Percentiles rank a stretch among this genome's conserved stretches.
These are phyloP conservation scores for Astreopora myriophthalma DNA, from an alignment of 64 coral and sea anemone genomes.

Conservation along the genomic window DNA sequence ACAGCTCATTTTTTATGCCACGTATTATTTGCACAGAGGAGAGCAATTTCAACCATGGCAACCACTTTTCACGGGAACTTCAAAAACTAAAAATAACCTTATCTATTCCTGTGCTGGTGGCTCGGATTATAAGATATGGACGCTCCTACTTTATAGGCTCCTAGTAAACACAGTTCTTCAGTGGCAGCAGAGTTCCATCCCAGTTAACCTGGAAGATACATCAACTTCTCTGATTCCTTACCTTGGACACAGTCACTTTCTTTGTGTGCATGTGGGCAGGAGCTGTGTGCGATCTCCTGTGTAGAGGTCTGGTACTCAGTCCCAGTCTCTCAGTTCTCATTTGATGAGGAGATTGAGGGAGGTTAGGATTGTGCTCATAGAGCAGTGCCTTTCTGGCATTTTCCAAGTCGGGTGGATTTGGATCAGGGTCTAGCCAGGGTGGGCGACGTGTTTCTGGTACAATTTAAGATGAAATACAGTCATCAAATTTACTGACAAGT, in stretches of 20 bases:
- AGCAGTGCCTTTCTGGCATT: constrained; percentile 61
- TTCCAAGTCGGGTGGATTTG: constrained; percentile 63
- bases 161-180: too few relatives aligned
- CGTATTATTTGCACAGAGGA: too few relatives aligned
- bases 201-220: neutral
- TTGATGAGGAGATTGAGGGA: neutral
- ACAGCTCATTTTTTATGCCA: too few relatives aligned
- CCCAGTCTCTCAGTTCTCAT: constrained; percentile 35
- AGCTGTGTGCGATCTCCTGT: constrained; percentile 24
- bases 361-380: constrained; percentile 53
- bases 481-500: too few relatives aligned
- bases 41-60: too few relatives aligned
- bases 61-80: too few relatives aligned
- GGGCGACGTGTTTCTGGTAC: constrained; percentile 52
- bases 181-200: too few relatives aligned
- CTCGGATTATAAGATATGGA: too few relatives aligned
- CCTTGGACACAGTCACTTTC: neutral
- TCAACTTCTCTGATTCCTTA: neutral
- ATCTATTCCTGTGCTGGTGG: too few relatives aligned
- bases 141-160: too few relatives aligned
- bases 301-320: constrained; percentile 21
- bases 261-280: neutral
- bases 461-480: neutral
- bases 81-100: too few relatives aligned
- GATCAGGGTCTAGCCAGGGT: constrained; percentile 67